Percentiles rank a stretch among this genome's conserved stretches.
Evolutionary conservation across 2,888 invertebrate genomes (phyloP).

Genomic region (Altica lythri): DNA sequence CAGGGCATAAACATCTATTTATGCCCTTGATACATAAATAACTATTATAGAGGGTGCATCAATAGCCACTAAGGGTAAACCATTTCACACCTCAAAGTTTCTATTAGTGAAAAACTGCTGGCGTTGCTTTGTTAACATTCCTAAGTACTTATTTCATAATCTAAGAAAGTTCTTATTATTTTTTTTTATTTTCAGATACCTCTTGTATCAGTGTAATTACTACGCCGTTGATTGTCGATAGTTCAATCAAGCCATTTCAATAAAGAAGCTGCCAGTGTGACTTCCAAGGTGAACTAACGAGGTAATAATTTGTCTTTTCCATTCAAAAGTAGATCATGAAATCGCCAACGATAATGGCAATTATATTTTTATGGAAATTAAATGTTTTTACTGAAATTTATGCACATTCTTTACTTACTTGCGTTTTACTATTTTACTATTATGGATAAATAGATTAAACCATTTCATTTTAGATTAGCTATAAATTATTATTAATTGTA

Average conservation of each 20-base stretch:
- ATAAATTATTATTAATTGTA: no score
- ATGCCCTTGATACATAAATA: no score
- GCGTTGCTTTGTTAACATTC: no score
- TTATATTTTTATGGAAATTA: constrained; percentile 10
- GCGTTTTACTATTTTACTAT: neutral
- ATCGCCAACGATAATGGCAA: constrained; percentile 1
- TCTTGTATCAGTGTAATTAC: neutral
- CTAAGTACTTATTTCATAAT: no score
- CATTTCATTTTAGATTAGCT: no score
- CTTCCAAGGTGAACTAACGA: constrained; percentile 29
- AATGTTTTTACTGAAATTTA: constrained; percentile 6
- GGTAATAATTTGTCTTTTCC: constrained; percentile 20
- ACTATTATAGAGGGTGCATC: no score
- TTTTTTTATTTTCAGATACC: constrained; percentile 12
- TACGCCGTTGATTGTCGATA: constrained; percentile 3
- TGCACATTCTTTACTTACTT: constrained; percentile 1
- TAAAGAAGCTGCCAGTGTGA: constrained; percentile 32
- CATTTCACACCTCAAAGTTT: no score
- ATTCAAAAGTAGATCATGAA: constrained; percentile 18
- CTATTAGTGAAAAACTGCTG: no score
- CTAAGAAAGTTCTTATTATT: no score
- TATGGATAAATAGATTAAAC: neutral
- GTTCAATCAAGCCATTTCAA: constrained; percentile 27
- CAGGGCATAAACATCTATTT: no score
- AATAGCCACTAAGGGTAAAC: no score